Conservation (phyloP, 2,113 vertebrate species). For the Calcarius ornatus region DNA sequence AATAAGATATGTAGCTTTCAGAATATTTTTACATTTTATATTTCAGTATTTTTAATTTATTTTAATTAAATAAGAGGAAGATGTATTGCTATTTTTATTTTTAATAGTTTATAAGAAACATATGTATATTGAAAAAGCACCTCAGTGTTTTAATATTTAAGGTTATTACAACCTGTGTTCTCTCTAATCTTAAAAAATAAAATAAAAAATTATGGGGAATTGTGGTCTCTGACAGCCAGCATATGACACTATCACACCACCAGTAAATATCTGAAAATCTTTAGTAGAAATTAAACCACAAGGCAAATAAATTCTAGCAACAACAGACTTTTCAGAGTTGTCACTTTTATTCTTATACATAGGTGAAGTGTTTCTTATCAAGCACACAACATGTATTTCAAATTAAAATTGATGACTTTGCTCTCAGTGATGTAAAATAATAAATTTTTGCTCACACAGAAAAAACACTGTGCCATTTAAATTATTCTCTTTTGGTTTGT, state of each 20-base stretch:
- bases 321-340: not conserved
- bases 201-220: not conserved
- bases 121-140: not conserved
- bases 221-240: not conserved
- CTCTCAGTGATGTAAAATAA: not conserved
- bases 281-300: not conserved
- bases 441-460: not conserved
- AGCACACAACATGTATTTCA: not conserved
- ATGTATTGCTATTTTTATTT: not conserved
- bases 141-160: not conserved
- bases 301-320: not conserved
- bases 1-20: not conserved
- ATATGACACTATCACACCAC: not conserved
- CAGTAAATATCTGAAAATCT: not conserved
- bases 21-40: not conserved
- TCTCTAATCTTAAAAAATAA: not conserved
- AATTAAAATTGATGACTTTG: not conserved
- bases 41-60: not conserved
- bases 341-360: not conserved
- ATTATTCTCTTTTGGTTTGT: not conserved
- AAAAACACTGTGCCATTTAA: not conserved
- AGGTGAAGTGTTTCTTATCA: not conserved
- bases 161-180: not conserved
- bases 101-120: not conserved
- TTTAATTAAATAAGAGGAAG: not conserved